Conservation (phyloP, 2,797 vertebrate species). For the Danio aesculapii region DNA sequence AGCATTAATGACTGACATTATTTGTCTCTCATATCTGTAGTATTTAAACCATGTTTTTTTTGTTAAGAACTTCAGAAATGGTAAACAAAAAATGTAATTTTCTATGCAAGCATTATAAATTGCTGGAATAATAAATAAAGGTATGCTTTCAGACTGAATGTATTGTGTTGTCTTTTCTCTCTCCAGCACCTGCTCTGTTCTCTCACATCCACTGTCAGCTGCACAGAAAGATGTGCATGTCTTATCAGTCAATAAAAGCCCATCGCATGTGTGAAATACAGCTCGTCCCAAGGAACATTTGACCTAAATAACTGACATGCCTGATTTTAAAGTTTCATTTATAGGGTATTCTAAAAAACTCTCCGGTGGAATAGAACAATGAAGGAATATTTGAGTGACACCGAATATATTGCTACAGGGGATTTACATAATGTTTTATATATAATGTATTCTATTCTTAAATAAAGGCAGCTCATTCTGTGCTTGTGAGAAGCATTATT, state of each 20-base stretch:
- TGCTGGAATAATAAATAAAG: not conserved
- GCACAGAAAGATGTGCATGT: slow-evolving; percentile 23
- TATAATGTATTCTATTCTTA: not conserved
- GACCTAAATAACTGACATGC: slow-evolving; percentile 47
- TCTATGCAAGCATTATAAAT: not conserved
- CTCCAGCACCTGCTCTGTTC: slow-evolving; percentile 28
- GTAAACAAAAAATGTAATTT: not conserved
- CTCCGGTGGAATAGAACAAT: not conserved
- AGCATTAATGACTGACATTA: no score
- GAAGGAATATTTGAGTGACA: not conserved
- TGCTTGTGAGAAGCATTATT: not conserved
- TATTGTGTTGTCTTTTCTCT: slow-evolving; percentile 17
- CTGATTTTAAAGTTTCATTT: slow-evolving; percentile 6
- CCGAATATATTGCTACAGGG: not conserved
- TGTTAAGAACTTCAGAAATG: not conserved
- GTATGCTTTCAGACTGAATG: not conserved
- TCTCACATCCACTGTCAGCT: slow-evolving; percentile 2
- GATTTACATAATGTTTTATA: no score
- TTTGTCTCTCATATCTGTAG: not conserved
- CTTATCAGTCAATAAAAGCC: slow-evolving; percentile 38
- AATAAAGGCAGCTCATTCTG: not conserved
- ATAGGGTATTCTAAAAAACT: not conserved
- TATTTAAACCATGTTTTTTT: not conserved
- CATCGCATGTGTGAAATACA: slow-evolving; percentile 38
- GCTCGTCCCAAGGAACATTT: slow-evolving; percentile 30